Conservation (phyloP, 37 sponge, comb jelly and placozoan species). For the Diacarnus erythraeanus region DNA sequence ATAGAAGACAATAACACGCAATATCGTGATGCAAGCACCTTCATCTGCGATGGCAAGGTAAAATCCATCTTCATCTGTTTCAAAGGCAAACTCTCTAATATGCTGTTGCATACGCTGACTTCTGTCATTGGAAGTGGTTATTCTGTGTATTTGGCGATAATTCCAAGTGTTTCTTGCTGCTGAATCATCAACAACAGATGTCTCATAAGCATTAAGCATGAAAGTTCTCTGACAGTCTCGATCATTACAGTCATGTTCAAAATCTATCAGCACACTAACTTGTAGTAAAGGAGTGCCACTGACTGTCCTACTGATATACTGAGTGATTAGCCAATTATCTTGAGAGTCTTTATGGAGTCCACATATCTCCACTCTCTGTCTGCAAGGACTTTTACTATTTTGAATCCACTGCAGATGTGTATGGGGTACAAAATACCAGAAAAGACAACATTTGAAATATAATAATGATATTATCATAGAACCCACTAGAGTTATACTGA, state of each 20-base stretch:
- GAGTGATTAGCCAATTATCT: constrained; percentile 44
- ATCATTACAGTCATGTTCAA: too few relatives aligned
- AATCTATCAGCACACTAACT: constrained; percentile 17
- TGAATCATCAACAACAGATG: too few relatives aligned
- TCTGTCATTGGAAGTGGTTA: too few relatives aligned
- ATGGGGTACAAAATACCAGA: not conserved
- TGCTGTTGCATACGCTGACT: too few relatives aligned
- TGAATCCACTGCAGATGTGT: constrained; percentile 15
- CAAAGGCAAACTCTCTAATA: not conserved
- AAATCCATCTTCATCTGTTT: constrained; percentile 1
- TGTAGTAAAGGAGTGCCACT: constrained; percentile 12
- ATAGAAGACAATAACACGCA: constrained; percentile 46
- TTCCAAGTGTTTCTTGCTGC: too few relatives aligned
- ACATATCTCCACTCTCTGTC: constrained; percentile 2
- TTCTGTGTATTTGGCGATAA: too few relatives aligned
- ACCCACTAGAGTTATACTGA: too few relatives aligned
- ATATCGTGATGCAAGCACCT: constrained; percentile 32
- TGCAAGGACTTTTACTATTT: not conserved
- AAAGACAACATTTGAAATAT: too few relatives aligned
- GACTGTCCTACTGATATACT: constrained; percentile 28
- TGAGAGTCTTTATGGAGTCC: not conserved
- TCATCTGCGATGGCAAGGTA: constrained; percentile 35
- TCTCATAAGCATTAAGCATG: too few relatives aligned
- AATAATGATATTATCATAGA: too few relatives aligned
- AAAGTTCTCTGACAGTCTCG: too few relatives aligned